Evolutionary conservation across 2,113 vertebrate genomes (phyloP), one percentile per base, ranked within the genome.

Genomic region (Tupaia tana): DNA sequence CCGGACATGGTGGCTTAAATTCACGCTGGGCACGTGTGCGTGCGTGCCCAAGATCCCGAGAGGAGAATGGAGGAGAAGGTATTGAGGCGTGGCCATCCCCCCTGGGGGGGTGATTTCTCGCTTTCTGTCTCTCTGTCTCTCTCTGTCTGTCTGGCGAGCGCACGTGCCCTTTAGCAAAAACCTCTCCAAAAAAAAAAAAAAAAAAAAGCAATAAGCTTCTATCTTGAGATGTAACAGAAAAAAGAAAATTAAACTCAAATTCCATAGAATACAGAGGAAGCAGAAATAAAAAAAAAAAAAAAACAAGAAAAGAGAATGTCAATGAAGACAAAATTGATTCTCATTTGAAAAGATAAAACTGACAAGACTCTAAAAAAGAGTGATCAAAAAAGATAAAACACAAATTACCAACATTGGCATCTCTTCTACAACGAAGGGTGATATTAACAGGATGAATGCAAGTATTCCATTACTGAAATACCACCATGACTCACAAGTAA

Each of bases 241-340:
- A 67, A 4, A 83, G 8, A 91, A 89, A 86, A 93, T 52, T 81
- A n/a, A 67, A 89, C 27, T 12, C 31, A 85, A 88, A 78, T 43
- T 43, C 43, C 43, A 43, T 58, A 82, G 29, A 78, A 83, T 4
- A 77, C 31, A 58, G 85, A 18, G 54, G 89, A 88, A 56, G 52
- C 31, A 64, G 54, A 73, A 20, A 63, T 34, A 54, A 91, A 93
- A 90, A 34, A 82, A 79, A 87, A 54, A 91, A 93, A 90, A 34
- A 82, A 79, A 87, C 54, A 74, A 59, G 67, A 80, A 74, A 14
- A 80, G 34, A 93, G 79, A 85, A 90, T 89, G 18, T 80, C 59
- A 74, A 79, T 52, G 58, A 71, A 94, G 43, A 86, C 22, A 70
- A 89, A 59, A 78, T 6, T 16, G 14, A 20, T 54, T 89, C 74